Evolutionary conservation across 2,888 invertebrate genomes (phyloP), one percentile per base, ranked within the genome.

Genomic region (Oxycera nigricornis): DNA sequence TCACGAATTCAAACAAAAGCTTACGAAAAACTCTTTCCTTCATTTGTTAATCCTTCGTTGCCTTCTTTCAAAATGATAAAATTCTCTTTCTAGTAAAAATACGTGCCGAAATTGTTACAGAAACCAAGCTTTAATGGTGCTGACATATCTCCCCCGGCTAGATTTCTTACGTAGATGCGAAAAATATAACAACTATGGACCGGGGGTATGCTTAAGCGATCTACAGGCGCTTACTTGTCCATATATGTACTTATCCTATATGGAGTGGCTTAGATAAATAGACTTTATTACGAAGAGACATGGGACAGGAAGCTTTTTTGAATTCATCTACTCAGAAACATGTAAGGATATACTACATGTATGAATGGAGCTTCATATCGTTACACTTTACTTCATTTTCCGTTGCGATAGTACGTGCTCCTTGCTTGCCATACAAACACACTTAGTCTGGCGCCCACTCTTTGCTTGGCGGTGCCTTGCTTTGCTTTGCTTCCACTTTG

Each of bases 311-410:
- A 14, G 46, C 4, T 46, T 17, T 14, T n/a, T 14, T 46, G 46
- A 11, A 46, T 46, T 20, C 24, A 9, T 55, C n/a, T 24, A 55
- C 6, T 6, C 3, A 55, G 22, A 55, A 22, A 20, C 22, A 22
- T 24, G 24, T 24, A 17, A 11, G 24, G 22, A 55, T 55, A 11
- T 4, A 22, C 24, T 24, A 55, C 6, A 22, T 24, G 17, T 17
- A 50, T 6, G 9, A 22, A 20, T 22, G 11, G 39, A 22, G 24
- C 24, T 3, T n/a, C 2, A 55, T 24, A n/a, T 6, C 17, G 55
- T 55, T 55, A 24, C 55, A 55, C 55, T 55, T 55, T 55, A 55
- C 55, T 55, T 55, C 55, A 55, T 55, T 55, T 55, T 55, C 22
- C 2, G 4, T 24, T 9, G 24, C 24, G 55, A 55, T 22, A 55